Base-by-base conservation (phyloP, 2,113 vertebrate species). In the Dasyornis broadbenti region DNA sequence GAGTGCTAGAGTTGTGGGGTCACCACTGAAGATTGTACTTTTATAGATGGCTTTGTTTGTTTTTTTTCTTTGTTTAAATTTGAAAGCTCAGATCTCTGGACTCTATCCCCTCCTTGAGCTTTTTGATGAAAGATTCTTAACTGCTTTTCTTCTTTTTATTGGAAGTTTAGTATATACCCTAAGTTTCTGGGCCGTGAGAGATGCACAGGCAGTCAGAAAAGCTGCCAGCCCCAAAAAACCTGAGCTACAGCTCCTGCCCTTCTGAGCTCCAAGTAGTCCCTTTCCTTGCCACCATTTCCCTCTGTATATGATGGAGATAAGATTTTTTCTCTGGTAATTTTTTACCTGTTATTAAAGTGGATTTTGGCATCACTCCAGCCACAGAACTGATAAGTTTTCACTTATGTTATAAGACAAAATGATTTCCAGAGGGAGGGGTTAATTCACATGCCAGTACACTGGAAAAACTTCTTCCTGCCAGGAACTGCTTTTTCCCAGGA, bases 361-460 rank as follows among this genome's bases (percentile, higher is more conserved):
- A 68, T 76, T 92, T 82, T 88, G 79, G 18, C 66, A 52, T 47
- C 16, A 28, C 8, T 44, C 22, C 57, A 82, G 10, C n/a, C n/a
- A 61, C 13, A 3, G 50, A 61, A 90, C 9, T n/a, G 21, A 17
- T 76, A 3, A 8, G 64, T 83, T 95, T 86, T 85, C 21, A 35
- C 20, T 59, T 75, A 6, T 15, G 22, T 39, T 87, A 17, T 33
- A 53, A 37, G n/a, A 57, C 23, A 53, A 89, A 89, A 56, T 42
- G 0, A 28, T 77, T 89, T 90, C 39, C 47, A 77, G 64, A 24
- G 33, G 68, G 84, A 91, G n/a, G 64, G 21, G 37, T 80, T 86
- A 61, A 81, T 92, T 86, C 20, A 14, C 0, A 0, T 44, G 9
- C 33, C 53, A 50, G 37, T 27, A 42, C 2, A 15, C 7, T 54